Evolutionary conservation across 2,888 invertebrate species (phyloP).

Genomic region (Ellobium chinense): DNA sequence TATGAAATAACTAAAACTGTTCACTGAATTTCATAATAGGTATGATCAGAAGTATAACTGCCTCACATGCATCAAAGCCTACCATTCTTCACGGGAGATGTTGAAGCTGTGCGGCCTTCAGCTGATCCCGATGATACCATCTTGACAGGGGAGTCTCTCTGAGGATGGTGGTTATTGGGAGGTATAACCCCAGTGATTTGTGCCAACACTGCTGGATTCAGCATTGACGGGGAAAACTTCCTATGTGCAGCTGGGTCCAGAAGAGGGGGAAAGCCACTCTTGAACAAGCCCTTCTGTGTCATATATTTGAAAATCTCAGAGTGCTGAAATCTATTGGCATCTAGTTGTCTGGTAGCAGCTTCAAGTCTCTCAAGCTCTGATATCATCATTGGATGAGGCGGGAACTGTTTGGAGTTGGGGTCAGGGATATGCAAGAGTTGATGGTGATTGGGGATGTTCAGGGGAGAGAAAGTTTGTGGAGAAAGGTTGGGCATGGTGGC

Average conservation of each 20-base stretch:
- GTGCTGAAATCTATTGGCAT: slow-evolving; percentile 56
- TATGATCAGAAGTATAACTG: too few relatives aligned
- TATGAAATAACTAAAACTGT: too few relatives aligned
- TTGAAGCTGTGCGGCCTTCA: background rate
- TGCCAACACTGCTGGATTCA: slow-evolving; percentile 25
- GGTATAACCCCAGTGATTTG: slow-evolving; percentile 34
- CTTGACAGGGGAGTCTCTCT: slow-evolving; percentile 27
- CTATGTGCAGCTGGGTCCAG: slow-evolving; percentile 52
- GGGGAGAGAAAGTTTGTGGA: background rate
- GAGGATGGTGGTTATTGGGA: slow-evolving; percentile 37
- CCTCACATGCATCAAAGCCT: too few relatives aligned
- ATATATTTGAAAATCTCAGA: slow-evolving; percentile 76
- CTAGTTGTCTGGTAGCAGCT: slow-evolving; percentile 7
- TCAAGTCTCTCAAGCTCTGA: background rate
- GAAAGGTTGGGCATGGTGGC: background rate
- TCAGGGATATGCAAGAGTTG: slow-evolving; percentile 26
- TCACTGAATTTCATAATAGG: too few relatives aligned
- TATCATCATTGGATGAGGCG: background rate
- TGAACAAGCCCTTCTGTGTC: slow-evolving; percentile 73
- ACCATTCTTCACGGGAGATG: background rate
- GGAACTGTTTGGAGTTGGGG: slow-evolving; percentile 1
- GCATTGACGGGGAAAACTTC: slow-evolving; percentile 44
- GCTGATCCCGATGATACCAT: background rate
- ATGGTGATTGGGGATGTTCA: slow-evolving; percentile 18
- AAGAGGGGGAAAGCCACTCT: slow-evolving; percentile 52